Base-by-base conservation (phyloP, 2,797 vertebrate species). In the Euthynnus affinis region DNA sequence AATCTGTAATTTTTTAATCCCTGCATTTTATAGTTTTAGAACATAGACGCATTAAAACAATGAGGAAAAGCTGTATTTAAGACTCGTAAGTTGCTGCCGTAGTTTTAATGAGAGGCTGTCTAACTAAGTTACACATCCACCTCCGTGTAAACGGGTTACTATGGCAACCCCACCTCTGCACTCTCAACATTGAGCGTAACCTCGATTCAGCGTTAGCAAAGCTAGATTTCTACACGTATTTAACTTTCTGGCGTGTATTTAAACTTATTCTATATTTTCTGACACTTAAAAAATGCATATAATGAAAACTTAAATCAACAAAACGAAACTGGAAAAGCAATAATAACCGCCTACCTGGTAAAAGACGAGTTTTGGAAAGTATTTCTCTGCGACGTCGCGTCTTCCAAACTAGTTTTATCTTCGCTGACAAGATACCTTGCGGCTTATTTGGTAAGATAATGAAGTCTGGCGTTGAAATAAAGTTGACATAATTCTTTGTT, bases 111-210 rank as follows among this genome's bases (percentile, higher is more conserved):
- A 15, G 29, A 53, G 22, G 9, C 3, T 37, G 34, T 4, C 2
- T 51, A 15, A 60, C n/a, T n/a, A 62, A 46, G 10, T 42, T 34
- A 5, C n/a, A n/a, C 44, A 44, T 55, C 37, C 34, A 9, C 25
- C 9, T 58, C 12, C 20, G 80, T 42, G 60, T 71, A 44, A 72
- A 69, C 0, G 0, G 58, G 91, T 93, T 84, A 66, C 90, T 81
- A 87, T 84, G 69, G 78, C 62, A 92, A 94, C 92, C 79, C 49
- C 25, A 71, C 65, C 29, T 22, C 22, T 1, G 64, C 34, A 42
- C 55, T 18, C 44, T 58, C 17, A 44, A 44, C 27, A 6, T 1
- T 37, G n/a, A 22, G 15, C 4, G 1, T 29, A 32, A 63, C 23
- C 23, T 42, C 37, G 42, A 29, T 0, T 53, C 46, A 61, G 0